Conservation (phyloP, 2,888 invertebrate genomes). For the Prosapia bicincta region DNA sequence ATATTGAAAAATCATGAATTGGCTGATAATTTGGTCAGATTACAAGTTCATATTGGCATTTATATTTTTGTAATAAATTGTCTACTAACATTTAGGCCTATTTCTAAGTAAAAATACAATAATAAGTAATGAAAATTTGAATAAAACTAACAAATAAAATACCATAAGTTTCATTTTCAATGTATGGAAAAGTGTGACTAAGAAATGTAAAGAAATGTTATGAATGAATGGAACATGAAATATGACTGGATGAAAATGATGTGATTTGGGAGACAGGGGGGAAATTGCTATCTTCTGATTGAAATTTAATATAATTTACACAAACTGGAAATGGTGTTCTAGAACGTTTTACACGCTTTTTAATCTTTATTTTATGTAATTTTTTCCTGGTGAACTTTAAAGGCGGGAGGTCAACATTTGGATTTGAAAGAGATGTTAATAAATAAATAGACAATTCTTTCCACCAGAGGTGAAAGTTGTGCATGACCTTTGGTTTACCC, state of each 20-base stretch:
- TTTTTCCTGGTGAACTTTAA: constrained; percentile 12
- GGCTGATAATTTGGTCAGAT: no score
- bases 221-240: background rate
- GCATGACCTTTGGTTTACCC: constrained; percentile 16
- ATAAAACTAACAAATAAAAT: no score
- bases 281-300: constrained; percentile 8
- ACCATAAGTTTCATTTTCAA: no score
- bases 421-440: constrained; percentile 11
- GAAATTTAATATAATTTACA: constrained; percentile 15
- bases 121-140: no score
- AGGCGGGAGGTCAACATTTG: constrained; percentile 9
- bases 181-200: no score
- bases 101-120: no score
- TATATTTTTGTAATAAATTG: no score
- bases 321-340: constrained; percentile 11
- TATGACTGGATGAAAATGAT: background rate
- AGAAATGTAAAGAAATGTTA: no score
- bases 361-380: constrained; percentile 5
- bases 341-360: constrained; percentile 4
- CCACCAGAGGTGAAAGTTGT: constrained; percentile 15
- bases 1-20: no score
- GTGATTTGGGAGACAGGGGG: background rate
- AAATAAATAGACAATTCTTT: constrained; percentile 13
- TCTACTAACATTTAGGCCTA: no score
- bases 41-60: no score